These are phyloP conservation scores for Schlechtendalia chinensis DNA, from an alignment of 1,140 invertebrate genomes.

Conservation along the genomic window DNA sequence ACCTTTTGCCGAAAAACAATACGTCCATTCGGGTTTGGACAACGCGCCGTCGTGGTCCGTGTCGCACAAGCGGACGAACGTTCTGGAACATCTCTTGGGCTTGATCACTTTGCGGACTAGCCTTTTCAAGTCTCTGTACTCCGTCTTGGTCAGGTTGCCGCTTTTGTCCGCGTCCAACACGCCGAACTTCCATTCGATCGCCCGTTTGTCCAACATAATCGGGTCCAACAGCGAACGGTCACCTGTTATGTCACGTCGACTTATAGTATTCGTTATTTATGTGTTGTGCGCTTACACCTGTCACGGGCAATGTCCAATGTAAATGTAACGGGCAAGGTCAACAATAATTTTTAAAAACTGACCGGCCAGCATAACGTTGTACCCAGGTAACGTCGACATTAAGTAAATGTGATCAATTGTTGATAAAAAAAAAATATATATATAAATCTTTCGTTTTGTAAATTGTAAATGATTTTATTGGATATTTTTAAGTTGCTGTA, in stretches of 20 bases:
- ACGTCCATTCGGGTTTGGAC: constrained; percentile 74
- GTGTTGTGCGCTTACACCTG: too few relatives aligned
- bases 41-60: constrained; percentile 74
- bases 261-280: too few relatives aligned
- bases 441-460: too few relatives aligned
- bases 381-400: too few relatives aligned
- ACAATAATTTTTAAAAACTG: too few relatives aligned
- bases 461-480: too few relatives aligned
- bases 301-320: too few relatives aligned
- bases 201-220: constrained; percentile 53
- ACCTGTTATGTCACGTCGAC: not conserved
- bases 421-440: too few relatives aligned
- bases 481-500: too few relatives aligned
- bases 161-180: constrained; percentile 77
- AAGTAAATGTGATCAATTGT: too few relatives aligned
- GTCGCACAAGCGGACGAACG: constrained; percentile 84
- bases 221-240: constrained; percentile 9
- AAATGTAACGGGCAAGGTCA: too few relatives aligned
- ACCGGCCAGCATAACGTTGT: too few relatives aligned
- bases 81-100: constrained; percentile 82
- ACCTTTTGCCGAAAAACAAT: constrained; percentile 62
- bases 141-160: constrained; percentile 70
- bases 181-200: constrained; percentile 84
- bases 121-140: constrained; percentile 75
- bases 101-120: constrained; percentile 82